These are phyloP conservation scores for Drosophila pseudoananassae DNA, from an alignment of 1,140 invertebrate species.

Conservation along the genomic window DNA sequence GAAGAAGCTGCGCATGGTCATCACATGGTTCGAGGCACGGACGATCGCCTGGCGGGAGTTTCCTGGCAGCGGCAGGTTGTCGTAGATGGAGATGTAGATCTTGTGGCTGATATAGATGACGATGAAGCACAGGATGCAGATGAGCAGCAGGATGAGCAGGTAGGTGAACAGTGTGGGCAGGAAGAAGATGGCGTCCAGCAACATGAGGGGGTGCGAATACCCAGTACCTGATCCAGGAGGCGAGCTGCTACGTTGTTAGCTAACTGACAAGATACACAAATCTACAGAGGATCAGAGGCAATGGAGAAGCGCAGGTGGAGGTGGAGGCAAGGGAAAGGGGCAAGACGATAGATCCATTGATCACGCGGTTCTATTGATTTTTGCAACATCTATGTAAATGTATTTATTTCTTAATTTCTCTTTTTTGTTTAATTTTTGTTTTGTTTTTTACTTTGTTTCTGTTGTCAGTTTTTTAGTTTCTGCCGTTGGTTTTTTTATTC, in stretches of 20 bases:
- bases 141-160: constrained; percentile 68
- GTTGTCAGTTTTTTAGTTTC: constrained; percentile 49
- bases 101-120: constrained; percentile 80
- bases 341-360: constrained; percentile 3
- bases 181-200: constrained; percentile 76
- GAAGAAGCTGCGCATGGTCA: constrained; percentile 19
- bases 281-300: constrained; percentile 10
- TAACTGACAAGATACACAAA: constrained; percentile 27
- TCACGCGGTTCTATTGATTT: constrained; percentile 40
- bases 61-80: constrained; percentile 69
- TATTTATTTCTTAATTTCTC: constrained; percentile 74
- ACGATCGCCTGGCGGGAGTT: constrained; percentile 10
- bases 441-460: constrained; percentile 42
- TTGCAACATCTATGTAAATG: constrained; percentile 83
- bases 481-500: constrained; percentile 42
- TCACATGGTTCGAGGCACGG: constrained; percentile 24
- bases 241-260: constrained; percentile 19
- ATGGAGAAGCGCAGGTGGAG: not conserved
- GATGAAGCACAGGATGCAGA: constrained; percentile 76
- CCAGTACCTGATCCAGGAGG: constrained; percentile 15
- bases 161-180: constrained; percentile 82
- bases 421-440: constrained; percentile 26
- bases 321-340: not conserved
- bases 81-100: constrained; percentile 76
- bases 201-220: constrained; percentile 42